Evolutionary conservation across 2,888 invertebrate genomes (phyloP), one percentile per base, ranked within the genome.

Genomic region (Schizotus pectinicornis): DNA sequence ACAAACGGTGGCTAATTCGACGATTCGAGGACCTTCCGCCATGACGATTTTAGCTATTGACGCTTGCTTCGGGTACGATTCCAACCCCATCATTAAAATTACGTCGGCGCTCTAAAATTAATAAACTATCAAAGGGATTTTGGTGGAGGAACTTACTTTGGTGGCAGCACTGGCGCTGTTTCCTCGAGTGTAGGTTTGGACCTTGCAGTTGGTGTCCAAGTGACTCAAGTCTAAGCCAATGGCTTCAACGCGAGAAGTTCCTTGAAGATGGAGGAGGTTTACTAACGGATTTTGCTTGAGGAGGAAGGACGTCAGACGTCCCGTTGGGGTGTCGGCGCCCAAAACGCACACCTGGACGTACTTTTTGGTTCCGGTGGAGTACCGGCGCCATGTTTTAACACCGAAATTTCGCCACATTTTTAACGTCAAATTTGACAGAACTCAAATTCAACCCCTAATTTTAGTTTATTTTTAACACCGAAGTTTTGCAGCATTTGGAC

Each of bases 201-300:
- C 70, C 32, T 59, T 63, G 42, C 77, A 73, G 49, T 72, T 72
- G 0, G 78, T 79, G 62, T 80, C 79, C 7, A 79, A 67, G 32
- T 68, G 67, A 38, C 65, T 69, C 33, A 80, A 65, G 68, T 79
- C 80, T 0, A 64, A 62, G 0, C 74, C 75, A 3, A 77, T 52
- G 6, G 70, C 71, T n/a, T 64, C 45, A 2, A 77, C 73, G 2
- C 53, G 58, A 22, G 58, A 60, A 8, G 67, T 68, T n/a, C 77
- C 78, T 59, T 75, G 73, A 7, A 79, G 37, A 59, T 72, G 75
- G 7, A 80, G 51, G 41, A 66, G 67, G 0, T 75, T 73, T 7
- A 79, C 59, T 2, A 78, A 77, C 1, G 84, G 80, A 63, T 85
- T 84, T 63, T 85, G 84, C 69, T 86, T 85, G 1, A 85, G 73